Evolutionary conservation across 37 sponge, comb jelly and placozoan genomes (phyloP).

Genomic region (Oopsacas minuta): DNA sequence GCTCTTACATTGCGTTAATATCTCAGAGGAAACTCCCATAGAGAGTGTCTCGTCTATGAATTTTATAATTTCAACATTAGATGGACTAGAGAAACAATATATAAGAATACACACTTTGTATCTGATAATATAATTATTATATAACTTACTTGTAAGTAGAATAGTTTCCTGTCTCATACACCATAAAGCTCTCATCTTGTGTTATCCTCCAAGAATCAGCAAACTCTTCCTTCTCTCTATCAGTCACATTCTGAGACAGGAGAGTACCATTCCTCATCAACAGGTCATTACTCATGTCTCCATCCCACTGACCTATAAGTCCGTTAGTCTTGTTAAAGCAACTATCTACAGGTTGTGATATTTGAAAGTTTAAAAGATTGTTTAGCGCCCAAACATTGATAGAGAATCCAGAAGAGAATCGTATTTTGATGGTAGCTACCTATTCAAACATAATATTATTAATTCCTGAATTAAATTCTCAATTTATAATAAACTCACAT

Average conservation of each 20-base stretch:
- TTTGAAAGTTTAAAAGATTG: not conserved
- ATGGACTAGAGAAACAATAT: not conserved
- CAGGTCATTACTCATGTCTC: conserved; percentile 38
- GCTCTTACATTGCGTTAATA: not conserved
- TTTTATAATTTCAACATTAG: not conserved
- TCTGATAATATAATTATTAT: not conserved
- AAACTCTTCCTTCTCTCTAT: conserved; percentile 37
- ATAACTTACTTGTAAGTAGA: not conserved
- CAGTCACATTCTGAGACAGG: conserved; percentile 27
- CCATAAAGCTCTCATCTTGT: not conserved
- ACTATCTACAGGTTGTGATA: not conserved
- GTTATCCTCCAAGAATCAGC: conserved; percentile 7
- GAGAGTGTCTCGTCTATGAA: not conserved
- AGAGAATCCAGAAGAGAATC: not conserved
- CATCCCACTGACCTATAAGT: conserved; percentile 55
- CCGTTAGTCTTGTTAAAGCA: conserved; percentile 20
- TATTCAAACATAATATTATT: not conserved
- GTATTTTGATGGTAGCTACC: not conserved
- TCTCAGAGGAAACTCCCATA: not conserved
- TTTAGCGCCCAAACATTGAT: not conserved
- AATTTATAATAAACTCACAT: not conserved
- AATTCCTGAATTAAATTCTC: not conserved
- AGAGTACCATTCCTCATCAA: conserved; percentile 38
- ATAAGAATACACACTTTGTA: not conserved
- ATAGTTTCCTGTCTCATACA: not conserved